Conservation (phyloP, 2,113 vertebrate species). For the Telmatochromis sp. region DNA sequence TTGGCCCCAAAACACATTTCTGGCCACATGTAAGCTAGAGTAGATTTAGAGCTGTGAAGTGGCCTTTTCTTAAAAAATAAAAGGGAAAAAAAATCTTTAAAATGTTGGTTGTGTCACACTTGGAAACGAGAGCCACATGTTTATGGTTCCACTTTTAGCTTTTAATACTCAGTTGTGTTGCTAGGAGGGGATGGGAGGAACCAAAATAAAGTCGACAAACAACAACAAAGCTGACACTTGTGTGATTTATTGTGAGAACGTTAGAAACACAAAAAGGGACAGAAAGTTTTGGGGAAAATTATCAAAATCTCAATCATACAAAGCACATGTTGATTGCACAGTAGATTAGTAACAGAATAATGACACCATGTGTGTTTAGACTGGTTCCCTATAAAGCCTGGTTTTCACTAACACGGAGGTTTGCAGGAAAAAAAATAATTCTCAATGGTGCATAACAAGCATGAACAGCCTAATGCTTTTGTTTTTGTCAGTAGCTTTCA, state of each 20-base stretch:
- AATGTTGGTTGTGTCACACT: slow-evolving; percentile 48
- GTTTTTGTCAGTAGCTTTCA: not conserved
- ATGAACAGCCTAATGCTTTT: not conserved
- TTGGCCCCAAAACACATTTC: slow-evolving; percentile 42
- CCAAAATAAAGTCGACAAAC: slow-evolving; percentile 47
- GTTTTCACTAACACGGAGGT: not conserved
- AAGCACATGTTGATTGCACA: not conserved
- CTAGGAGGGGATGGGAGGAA: slow-evolving; percentile 44
- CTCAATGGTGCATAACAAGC: not conserved
- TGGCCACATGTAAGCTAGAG: slow-evolving; percentile 50
- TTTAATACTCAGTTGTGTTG: slow-evolving; percentile 67
- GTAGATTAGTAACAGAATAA: not conserved
- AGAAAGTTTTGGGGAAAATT: not conserved
- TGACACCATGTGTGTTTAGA: not conserved
- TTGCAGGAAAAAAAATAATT: not conserved
- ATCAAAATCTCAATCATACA: not conserved
- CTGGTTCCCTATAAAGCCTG: not conserved
- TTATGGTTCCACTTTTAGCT: slow-evolving; percentile 63
- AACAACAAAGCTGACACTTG: slow-evolving; percentile 40
- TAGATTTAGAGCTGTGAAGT: slow-evolving; percentile 49
- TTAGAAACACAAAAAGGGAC: not conserved
- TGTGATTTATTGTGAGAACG: slow-evolving; percentile 51
- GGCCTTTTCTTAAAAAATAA: slow-evolving; percentile 15
- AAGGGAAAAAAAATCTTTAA: not conserved
- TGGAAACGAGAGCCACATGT: slow-evolving; percentile 60